These are phyloP conservation scores for Mesorhabditis sp. DNA, from an alignment of 2,888 invertebrate species.

Conservation along the genomic window DNA sequence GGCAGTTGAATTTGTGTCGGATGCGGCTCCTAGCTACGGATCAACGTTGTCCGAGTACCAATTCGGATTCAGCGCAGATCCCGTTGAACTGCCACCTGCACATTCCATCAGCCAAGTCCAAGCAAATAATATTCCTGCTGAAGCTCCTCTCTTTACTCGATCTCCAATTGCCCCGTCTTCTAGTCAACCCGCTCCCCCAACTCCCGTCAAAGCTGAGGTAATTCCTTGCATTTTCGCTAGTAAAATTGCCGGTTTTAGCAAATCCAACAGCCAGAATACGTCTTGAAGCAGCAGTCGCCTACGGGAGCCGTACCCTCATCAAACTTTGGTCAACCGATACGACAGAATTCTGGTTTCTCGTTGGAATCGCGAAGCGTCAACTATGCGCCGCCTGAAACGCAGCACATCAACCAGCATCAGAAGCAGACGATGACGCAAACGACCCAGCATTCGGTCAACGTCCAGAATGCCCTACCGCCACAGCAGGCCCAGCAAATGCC, in stretches of 20 bases:
- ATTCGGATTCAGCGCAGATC: constrained; percentile 28
- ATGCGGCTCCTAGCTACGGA: neutral
- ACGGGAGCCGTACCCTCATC: neutral
- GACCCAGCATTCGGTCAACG: neutral
- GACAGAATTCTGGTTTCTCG: constrained; percentile 14
- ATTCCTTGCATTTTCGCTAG: no score
- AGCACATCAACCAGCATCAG: constrained; percentile 16
- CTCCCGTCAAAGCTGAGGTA: neutral
- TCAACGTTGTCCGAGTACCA: neutral
- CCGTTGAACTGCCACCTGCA: constrained; percentile 11
- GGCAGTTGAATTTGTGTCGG: constrained; percentile 6
- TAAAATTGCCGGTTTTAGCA: no score
- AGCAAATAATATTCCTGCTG: neutral
- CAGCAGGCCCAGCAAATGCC: constrained; percentile 27
- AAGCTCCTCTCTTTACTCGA: constrained; percentile 5
- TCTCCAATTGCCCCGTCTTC: constrained; percentile 5
- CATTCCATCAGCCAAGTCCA: neutral
- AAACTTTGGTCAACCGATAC: neutral
- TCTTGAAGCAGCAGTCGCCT: neutral
- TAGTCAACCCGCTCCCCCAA: constrained; percentile 1
- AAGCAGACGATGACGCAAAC: constrained; percentile 18
- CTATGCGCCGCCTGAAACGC: constrained; percentile 21
- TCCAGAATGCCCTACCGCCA: constrained; percentile 15
- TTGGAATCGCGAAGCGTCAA: constrained; percentile 23
- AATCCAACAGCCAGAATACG: no score